A percentile compares a stretch with the other conserved stretches of the same genome.
phyloP scores from a whole-genome alignment of 2,113 vertebrate genomes.

The Rhinolophus sinicus region DNA sequence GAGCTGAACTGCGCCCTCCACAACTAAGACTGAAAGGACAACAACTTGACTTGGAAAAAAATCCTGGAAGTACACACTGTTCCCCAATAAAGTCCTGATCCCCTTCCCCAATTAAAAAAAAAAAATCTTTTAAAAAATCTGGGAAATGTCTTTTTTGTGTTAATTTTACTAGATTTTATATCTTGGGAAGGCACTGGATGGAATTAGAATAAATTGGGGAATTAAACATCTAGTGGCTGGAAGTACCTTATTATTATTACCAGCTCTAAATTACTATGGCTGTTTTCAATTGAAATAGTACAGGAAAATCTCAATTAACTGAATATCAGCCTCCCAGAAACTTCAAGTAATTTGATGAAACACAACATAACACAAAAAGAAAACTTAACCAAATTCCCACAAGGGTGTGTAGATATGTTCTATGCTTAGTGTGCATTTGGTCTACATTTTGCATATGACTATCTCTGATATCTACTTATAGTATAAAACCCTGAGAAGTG shows the following conservation, averaged over 20 bases:
- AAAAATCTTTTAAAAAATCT: too few relatives aligned
- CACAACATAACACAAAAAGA: neutral
- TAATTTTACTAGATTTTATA: slow-evolving; percentile 61
- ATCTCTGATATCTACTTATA: neutral
- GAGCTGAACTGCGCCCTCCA: too few relatives aligned
- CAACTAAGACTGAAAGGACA: too few relatives aligned
- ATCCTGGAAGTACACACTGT: too few relatives aligned
- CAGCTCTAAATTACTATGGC: neutral
- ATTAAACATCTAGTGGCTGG: neutral
- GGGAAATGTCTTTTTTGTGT: neutral
- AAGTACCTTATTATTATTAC: neutral
- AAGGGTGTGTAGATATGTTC: neutral
- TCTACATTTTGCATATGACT: neutral
- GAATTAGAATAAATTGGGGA: neutral
- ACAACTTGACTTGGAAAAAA: too few relatives aligned
- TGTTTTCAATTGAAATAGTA: neutral
- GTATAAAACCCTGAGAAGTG: neutral
- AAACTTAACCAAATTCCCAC: neutral
- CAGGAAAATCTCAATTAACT: slow-evolving; percentile 6
- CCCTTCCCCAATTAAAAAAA: too few relatives aligned
- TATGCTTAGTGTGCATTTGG: neutral
- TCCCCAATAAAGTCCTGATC: too few relatives aligned
- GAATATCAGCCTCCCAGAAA: neutral
- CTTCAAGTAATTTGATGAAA: neutral
- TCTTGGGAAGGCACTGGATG: neutral